Evolutionary conservation across 1,140 invertebrate species (phyloP).

Genomic region (Drosophila busckii): DNA sequence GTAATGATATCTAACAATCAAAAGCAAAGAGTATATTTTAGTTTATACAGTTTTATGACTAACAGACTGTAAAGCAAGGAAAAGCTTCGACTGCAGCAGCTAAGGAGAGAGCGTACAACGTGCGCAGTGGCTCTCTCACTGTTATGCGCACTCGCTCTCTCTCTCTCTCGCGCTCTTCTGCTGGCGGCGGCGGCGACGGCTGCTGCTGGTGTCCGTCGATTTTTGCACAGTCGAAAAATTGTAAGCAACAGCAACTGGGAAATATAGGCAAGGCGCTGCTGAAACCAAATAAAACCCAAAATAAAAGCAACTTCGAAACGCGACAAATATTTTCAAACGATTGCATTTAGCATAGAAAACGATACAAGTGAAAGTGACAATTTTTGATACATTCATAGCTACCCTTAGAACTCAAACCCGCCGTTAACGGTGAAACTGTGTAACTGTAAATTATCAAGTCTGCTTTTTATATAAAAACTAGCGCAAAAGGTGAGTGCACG

Average conservation of each 20-base stretch:
- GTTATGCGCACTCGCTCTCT: conserved; percentile 3
- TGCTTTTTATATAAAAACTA: conserved; percentile 27
- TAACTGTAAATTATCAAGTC: conserved; percentile 13
- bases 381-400: too few relatives aligned
- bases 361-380: conserved; percentile 10
- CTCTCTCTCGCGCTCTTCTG: conserved; percentile 21
- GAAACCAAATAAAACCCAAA: conserved; percentile 22
- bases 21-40: conserved; percentile 11
- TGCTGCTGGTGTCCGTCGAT: conserved; percentile 60
- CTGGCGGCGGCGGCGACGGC: conserved; percentile 35
- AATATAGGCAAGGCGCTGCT: conserved; percentile 22
- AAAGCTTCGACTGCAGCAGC: conserved; percentile 58
- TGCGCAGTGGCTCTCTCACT: conserved; percentile 16
- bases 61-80: conserved; percentile 28
- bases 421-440: conserved; percentile 16
- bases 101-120: conserved; percentile 2
- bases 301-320: conserved; percentile 17
- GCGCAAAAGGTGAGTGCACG: conserved; percentile 64
- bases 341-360: conserved; percentile 6
- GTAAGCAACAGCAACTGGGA: conserved; percentile 46
- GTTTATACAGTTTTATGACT: not conserved
- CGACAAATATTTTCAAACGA: conserved; percentile 1
- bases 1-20: conserved; percentile 43
- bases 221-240: conserved; percentile 70
- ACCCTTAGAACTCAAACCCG: conserved; percentile 19